Conservation (phyloP, 2,797 vertebrate genomes). For the Leptatherina wallacei region DNA sequence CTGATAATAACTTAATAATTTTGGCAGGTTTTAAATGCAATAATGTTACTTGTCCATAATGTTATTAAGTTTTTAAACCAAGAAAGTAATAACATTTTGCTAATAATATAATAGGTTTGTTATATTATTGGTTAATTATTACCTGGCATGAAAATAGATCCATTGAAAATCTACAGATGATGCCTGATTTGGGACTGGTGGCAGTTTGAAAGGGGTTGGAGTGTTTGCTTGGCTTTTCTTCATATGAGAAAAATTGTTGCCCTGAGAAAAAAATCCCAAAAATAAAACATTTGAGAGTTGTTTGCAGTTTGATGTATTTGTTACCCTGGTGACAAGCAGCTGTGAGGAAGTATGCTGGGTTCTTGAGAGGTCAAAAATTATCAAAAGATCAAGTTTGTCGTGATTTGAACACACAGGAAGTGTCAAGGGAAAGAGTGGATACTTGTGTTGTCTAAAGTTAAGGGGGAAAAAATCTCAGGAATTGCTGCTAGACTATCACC, state of each 20-base stretch:
- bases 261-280: neutral
- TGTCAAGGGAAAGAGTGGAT: neutral
- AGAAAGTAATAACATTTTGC: too few relatives aligned
- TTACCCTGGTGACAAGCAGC: neutral
- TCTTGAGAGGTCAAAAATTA: neutral
- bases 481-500: neutral
- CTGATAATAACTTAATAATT: too few relatives aligned
- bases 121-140: too few relatives aligned
- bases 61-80: too few relatives aligned
- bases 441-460: neutral
- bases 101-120: too few relatives aligned
- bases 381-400: constrained; percentile 5
- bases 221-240: neutral
- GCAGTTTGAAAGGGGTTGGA: neutral
- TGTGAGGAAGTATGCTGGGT: neutral
- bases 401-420: neutral
- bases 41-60: neutral
- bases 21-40: neutral
- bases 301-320: neutral
- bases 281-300: neutral
- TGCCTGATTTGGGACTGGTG: constrained; percentile 3
- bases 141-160: too few relatives aligned
- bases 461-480: neutral
- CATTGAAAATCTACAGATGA: neutral
- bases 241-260: neutral